Conservation (phyloP, 1,140 invertebrate genomes). For the Papilio polyxenes region DNA sequence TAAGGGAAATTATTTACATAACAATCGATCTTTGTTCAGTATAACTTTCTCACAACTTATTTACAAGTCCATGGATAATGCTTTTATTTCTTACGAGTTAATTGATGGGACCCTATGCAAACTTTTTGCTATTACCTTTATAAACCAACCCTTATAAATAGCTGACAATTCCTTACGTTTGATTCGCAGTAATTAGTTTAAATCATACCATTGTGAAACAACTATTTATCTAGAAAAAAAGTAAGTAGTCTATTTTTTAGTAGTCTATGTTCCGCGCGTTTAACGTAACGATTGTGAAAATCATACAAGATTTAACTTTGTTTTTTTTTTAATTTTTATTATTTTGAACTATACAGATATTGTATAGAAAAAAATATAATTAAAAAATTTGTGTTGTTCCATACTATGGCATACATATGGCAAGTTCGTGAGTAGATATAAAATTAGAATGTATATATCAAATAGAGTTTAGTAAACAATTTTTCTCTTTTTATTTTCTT, state of each 20-base stretch:
- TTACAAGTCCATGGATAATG: background rate
- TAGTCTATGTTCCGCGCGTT: no score
- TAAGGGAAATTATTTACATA: background rate
- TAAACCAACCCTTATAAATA: background rate
- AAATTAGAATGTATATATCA: background rate
- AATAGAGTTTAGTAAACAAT: background rate
- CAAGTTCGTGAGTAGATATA: background rate
- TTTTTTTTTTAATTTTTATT: background rate
- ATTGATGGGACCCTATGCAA: background rate
- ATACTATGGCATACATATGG: background rate
- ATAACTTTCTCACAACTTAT: background rate
- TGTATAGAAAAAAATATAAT: background rate
- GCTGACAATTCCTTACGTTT: background rate
- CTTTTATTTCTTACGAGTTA: background rate
- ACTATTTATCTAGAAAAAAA: no score
- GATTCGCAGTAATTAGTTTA: background rate
- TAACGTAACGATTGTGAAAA: background rate
- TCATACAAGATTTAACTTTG: no score
- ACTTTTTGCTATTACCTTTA: background rate
- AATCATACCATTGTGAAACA: background rate
- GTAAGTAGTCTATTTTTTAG: no score
- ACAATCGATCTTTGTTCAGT: background rate
- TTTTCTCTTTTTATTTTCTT: background rate
- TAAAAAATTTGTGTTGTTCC: background rate
- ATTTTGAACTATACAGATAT: background rate